Conservation (phyloP, 2,797 vertebrate species). For the Notoglanidium macrostoma region DNA sequence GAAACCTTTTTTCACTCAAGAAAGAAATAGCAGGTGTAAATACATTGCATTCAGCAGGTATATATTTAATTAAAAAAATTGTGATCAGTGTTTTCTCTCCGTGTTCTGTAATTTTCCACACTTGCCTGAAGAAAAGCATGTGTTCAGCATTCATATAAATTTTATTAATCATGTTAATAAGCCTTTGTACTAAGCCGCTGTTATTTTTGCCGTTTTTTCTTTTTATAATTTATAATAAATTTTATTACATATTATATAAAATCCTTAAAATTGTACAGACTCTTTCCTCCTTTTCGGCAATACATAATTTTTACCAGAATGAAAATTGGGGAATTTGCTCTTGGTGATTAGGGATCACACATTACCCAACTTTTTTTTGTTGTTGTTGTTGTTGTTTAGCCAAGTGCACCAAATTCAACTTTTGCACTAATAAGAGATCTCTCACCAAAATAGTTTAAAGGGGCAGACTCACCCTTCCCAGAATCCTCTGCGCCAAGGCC, state of each 20-base stretch:
- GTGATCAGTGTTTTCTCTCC: neutral
- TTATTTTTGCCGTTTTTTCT: neutral
- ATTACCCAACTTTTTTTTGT: neutral
- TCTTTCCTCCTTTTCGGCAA: neutral
- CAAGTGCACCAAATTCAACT: neutral
- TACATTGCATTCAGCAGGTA: neutral
- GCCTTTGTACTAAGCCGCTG: neutral
- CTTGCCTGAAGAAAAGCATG: neutral
- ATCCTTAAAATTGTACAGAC: neutral
- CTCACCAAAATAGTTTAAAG: neutral
- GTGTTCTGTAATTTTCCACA: neutral
- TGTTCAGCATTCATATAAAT: neutral
- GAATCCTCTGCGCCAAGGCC: no score
- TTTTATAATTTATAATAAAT: neutral
- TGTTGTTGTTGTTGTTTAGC: neutral
- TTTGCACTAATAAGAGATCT: neutral
- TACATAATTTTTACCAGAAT: neutral
- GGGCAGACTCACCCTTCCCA: no score
- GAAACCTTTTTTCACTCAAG: neutral
- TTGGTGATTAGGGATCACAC: neutral
- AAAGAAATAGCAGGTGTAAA: neutral
- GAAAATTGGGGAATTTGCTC: neutral
- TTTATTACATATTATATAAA: neutral
- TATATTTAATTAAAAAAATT: neutral
- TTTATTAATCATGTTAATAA: neutral